Conservation (phyloP, 2,888 invertebrate genomes). For the Patella ulyssiponensis region DNA sequence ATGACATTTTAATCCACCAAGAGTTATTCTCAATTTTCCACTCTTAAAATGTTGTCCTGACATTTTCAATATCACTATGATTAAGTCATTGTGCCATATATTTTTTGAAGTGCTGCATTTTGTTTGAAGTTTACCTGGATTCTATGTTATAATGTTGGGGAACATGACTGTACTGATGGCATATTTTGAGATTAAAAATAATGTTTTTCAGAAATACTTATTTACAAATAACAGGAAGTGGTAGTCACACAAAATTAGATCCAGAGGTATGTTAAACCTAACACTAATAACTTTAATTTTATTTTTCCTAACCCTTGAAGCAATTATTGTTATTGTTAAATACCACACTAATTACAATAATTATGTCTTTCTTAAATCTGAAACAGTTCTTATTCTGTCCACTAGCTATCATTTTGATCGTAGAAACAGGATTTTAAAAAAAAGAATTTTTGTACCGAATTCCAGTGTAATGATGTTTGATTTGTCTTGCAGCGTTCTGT, state of each 20-base stretch:
- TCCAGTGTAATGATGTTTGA: not conserved
- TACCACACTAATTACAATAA: no score
- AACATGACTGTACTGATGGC: not conserved
- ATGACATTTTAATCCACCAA: not conserved
- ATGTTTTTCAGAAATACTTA: conserved; percentile 49
- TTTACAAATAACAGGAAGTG: conserved; percentile 40
- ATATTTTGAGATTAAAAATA: no score
- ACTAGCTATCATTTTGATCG: no score
- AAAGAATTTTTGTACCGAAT: no score
- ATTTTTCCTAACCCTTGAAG: no score
- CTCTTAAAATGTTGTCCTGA: not conserved
- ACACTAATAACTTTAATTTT: no score
- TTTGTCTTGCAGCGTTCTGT: conserved; percentile 46
- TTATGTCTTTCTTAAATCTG: no score
- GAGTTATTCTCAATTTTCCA: not conserved
- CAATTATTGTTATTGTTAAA: no score
- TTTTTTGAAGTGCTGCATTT: not conserved
- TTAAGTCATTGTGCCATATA: not conserved
- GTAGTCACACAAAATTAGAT: conserved; percentile 21
- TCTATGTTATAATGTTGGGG: not conserved
- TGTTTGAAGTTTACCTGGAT: not conserved
- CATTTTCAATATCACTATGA: not conserved
- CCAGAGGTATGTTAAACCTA: conserved; percentile 22
- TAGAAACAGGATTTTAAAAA: no score
- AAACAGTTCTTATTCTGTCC: no score